These are phyloP conservation scores for Campoletis raptor DNA, from an alignment of 2,888 invertebrate genomes.

Conservation along the genomic window DNA sequence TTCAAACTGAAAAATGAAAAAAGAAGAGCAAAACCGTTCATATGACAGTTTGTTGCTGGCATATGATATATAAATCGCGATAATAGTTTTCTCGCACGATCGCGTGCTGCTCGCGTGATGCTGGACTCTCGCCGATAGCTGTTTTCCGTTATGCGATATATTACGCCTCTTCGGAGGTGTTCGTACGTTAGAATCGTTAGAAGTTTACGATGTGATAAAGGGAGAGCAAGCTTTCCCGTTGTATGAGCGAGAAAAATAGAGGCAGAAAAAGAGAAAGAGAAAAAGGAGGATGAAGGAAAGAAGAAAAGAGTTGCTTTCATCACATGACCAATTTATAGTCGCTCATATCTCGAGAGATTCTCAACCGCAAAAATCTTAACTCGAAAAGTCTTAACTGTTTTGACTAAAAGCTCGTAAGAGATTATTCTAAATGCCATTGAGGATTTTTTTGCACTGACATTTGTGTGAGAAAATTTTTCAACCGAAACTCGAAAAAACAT, in stretches of 20 bases:
- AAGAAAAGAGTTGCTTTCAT: conserved; percentile 2
- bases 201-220: conserved; percentile 69
- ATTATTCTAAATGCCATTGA: neutral
- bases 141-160: conserved; percentile 35
- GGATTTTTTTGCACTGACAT: neutral
- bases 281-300: neutral
- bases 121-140: conserved; percentile 48
- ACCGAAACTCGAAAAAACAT: neutral
- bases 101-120: conserved; percentile 53
- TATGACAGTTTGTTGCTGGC: conserved; percentile 38
- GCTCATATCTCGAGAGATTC: conserved; percentile 19
- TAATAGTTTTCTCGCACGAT: conserved; percentile 64
- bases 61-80: conserved; percentile 47
- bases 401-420: conserved; percentile 17
- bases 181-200: conserved; percentile 67
- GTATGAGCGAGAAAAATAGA: conserved; percentile 36
- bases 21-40: neutral
- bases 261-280: conserved; percentile 6
- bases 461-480: neutral
- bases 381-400: conserved; percentile 21
- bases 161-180: conserved; percentile 44
- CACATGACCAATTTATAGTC: conserved; percentile 34
- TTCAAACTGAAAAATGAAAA: neutral
- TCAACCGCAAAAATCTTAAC: neutral
- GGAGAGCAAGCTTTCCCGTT: conserved; percentile 54